Percentiles rank a stretch among this genome's conserved stretches.
Evolutionary conservation across 2,113 vertebrate genomes (phyloP).

Genomic region (Maccullochella peelii): DNA sequence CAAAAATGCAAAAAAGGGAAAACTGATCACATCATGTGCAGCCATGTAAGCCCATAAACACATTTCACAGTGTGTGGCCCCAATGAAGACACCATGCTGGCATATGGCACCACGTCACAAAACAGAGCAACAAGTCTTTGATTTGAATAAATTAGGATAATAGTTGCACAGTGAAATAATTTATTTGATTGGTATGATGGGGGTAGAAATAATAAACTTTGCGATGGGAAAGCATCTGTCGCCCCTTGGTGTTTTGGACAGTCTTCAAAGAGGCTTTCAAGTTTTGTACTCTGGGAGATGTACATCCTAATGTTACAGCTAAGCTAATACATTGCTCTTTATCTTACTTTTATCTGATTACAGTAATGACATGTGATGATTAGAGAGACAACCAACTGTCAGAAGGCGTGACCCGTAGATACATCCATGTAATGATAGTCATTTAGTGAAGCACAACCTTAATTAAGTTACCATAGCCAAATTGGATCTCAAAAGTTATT

Average conservation of each 20-base stretch:
- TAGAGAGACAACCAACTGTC: constrained; percentile 62
- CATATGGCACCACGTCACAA: constrained; percentile 63
- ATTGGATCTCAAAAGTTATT: constrained; percentile 67
- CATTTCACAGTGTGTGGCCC: constrained; percentile 37
- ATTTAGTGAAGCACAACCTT: constrained; percentile 61
- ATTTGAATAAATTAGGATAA: constrained; percentile 72
- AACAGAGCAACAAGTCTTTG: constrained; percentile 54
- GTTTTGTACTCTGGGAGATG: constrained; percentile 43
- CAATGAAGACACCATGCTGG: constrained; percentile 49
- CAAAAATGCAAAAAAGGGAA: constrained; percentile 21
- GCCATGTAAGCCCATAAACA: constrained; percentile 46
- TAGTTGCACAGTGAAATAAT: constrained; percentile 54
- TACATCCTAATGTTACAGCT: constrained; percentile 57
- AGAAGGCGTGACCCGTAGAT: constrained; percentile 62
- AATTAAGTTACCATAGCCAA: constrained; percentile 60
- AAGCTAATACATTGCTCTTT: constrained; percentile 60
- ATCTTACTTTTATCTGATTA: constrained; percentile 72
- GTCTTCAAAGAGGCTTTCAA: constrained; percentile 60
- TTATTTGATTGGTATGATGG: constrained; percentile 56
- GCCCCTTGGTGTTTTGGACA: constrained; percentile 52
- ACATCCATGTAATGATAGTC: constrained; percentile 61
- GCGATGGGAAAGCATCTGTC: constrained; percentile 57
- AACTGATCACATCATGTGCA: constrained; percentile 36
- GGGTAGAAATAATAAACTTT: constrained; percentile 57
- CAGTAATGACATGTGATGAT: constrained; percentile 70